Evolutionary conservation across 2,113 vertebrate genomes (phyloP).

Genomic region (Ammospiza caudacuta): DNA sequence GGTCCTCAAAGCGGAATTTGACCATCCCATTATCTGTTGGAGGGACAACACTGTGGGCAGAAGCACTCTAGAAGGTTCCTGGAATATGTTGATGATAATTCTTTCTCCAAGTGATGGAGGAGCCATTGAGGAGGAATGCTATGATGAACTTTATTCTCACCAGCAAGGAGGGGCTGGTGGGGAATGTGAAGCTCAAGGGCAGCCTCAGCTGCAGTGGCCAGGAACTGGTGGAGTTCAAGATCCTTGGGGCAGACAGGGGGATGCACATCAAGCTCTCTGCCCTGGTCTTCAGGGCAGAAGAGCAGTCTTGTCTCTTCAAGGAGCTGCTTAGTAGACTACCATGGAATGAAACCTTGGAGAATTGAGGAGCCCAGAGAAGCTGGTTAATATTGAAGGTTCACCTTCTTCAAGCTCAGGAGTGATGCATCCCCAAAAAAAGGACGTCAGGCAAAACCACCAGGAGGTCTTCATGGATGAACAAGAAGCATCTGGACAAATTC

Average conservation of each 20-base stretch:
- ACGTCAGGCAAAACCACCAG: accelerated
- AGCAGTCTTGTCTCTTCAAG: neutral
- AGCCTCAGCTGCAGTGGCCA: neutral
- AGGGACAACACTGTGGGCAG: neutral
- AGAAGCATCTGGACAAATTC: neutral
- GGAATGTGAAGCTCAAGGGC: neutral
- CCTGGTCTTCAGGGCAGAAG: neutral
- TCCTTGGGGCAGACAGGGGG: neutral
- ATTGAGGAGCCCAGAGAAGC: neutral
- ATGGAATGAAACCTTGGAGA: neutral
- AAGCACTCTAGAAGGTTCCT: neutral
- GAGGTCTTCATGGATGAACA: neutral
- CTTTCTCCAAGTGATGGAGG: neutral
- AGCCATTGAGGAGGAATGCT: neutral
- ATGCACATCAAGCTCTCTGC: neutral
- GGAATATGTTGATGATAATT: neutral
- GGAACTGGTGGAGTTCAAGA: neutral
- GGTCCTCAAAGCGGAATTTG: neutral
- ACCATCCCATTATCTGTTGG: neutral
- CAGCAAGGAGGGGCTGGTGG: neutral
- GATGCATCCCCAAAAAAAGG: accelerated
- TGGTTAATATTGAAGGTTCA: neutral
- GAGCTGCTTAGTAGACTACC: neutral
- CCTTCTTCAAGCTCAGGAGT: neutral
- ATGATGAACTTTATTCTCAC: neutral